These are phyloP conservation scores for Myioborus melanocephalus DNA, from an alignment of 2,797 vertebrate species.

Conservation along the genomic window DNA sequence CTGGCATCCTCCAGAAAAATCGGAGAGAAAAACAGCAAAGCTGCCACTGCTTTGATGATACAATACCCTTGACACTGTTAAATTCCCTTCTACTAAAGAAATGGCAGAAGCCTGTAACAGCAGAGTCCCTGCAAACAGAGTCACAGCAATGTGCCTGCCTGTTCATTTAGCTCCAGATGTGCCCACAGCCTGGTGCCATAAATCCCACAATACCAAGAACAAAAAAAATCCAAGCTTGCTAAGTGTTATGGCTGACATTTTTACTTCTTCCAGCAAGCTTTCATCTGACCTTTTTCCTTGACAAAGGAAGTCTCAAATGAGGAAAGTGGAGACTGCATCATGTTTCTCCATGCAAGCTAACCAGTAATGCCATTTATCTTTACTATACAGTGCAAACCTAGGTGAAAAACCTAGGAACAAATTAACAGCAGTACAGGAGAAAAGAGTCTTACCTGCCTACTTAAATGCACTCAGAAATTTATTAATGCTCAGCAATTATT, in stretches of 20 bases:
- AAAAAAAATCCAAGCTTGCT: background rate
- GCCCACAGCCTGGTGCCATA: background rate
- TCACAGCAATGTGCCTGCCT: background rate
- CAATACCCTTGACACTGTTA: background rate
- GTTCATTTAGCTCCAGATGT: background rate
- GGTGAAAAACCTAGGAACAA: background rate
- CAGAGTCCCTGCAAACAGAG: background rate
- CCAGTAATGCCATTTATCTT: background rate
- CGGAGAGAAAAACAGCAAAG: background rate
- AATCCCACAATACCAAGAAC: background rate
- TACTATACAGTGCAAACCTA: background rate
- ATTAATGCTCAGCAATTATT: background rate
- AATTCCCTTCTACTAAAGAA: background rate
- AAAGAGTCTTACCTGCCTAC: background rate
- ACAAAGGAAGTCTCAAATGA: background rate
- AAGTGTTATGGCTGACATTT: background rate
- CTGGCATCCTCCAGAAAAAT: background rate
- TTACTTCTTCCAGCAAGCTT: background rate
- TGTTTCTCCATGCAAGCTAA: background rate
- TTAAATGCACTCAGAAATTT: background rate
- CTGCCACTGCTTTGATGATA: background rate
- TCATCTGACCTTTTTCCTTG: background rate
- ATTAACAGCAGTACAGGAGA: background rate
- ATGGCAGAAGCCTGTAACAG: background rate
- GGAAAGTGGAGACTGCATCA: background rate